These are phyloP conservation scores for Amphimedon queenslandica DNA, from an alignment of 37 sponge, comb jelly and placozoan genomes.

Conservation along the genomic window DNA sequence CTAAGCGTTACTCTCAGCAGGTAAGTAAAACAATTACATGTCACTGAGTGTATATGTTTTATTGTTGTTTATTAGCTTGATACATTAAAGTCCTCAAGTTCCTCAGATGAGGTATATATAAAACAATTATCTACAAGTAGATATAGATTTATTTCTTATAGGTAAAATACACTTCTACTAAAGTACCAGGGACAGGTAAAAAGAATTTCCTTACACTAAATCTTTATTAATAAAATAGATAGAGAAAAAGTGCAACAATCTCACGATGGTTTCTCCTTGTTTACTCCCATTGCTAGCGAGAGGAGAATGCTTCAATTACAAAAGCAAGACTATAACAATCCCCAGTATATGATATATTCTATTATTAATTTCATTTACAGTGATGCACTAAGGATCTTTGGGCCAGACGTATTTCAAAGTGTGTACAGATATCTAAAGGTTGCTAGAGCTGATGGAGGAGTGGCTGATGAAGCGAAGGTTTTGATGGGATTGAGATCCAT, in stretches of 20 bases:
- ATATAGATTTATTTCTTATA: no score
- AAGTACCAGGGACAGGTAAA: no score
- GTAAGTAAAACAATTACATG: constrained; percentile 6
- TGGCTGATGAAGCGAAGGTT: constrained; percentile 30
- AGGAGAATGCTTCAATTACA: constrained; percentile 31
- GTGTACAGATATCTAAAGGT: constrained; percentile 37
- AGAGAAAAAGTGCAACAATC: no score
- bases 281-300: constrained; percentile 54
- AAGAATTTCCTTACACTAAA: constrained; percentile 1
- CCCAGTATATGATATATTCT: no score
- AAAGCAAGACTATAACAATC: not conserved
- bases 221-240: no score
- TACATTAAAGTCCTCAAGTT: no score
- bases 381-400: constrained; percentile 23
- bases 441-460: constrained; percentile 12
- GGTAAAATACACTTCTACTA: no score
- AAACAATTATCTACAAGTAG: not conserved
- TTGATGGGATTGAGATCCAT: constrained; percentile 44
- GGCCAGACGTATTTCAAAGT: constrained; percentile 25
- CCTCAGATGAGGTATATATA: no score
- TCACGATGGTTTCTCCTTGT: constrained; percentile 49
- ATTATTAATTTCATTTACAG: not conserved
- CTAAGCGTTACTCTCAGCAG: constrained; percentile 74
- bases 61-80: no score
- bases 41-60: not conserved